These are phyloP conservation scores for Heliconius sara DNA, from an alignment of 2,888 invertebrate species.

Conservation along the genomic window DNA sequence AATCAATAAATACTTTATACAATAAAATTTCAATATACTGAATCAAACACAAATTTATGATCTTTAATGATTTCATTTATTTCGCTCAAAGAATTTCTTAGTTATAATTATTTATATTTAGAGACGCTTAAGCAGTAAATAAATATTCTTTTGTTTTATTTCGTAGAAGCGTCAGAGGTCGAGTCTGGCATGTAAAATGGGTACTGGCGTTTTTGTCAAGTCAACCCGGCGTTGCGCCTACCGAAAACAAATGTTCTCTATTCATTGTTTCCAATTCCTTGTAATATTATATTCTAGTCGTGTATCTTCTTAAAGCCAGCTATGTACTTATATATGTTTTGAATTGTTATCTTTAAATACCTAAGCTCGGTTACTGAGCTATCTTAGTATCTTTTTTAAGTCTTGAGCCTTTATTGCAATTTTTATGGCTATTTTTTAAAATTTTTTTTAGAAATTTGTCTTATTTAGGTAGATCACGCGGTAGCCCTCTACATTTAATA, in stretches of 20 bases:
- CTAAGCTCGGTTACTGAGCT: slow-evolving; percentile 30
- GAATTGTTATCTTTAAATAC: slow-evolving; percentile 45
- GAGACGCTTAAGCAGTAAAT: slow-evolving; percentile 42
- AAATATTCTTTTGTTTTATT: slow-evolving; percentile 64
- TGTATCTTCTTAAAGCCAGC: slow-evolving; percentile 43
- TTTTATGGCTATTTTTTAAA: no score
- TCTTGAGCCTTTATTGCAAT: no score
- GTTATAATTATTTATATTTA: slow-evolving; percentile 44
- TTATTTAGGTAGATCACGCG: no score
- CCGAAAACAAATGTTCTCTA: slow-evolving; percentile 51
- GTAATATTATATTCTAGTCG: slow-evolving; percentile 50
- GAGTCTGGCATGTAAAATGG: slow-evolving; percentile 66
- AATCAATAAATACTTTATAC: no score
- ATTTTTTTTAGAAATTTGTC: no score
- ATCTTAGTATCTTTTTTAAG: slow-evolving; percentile 33
- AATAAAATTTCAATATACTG: background rate
- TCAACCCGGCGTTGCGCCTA: slow-evolving; percentile 42
- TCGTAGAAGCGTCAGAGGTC: slow-evolving; percentile 66
- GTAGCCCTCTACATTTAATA: no score
- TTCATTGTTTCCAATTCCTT: slow-evolving; percentile 54
- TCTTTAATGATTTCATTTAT: slow-evolving; percentile 44
- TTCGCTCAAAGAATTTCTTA: slow-evolving; percentile 17
- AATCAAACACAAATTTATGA: background rate
- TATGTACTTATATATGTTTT: slow-evolving; percentile 36
- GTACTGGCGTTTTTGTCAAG: slow-evolving; percentile 53